Percentiles rank a stretch among this genome's conserved stretches.
phyloP scores from a whole-genome alignment of 1,140 invertebrate genomes.

The Drosophila punjabiensis region DNA sequence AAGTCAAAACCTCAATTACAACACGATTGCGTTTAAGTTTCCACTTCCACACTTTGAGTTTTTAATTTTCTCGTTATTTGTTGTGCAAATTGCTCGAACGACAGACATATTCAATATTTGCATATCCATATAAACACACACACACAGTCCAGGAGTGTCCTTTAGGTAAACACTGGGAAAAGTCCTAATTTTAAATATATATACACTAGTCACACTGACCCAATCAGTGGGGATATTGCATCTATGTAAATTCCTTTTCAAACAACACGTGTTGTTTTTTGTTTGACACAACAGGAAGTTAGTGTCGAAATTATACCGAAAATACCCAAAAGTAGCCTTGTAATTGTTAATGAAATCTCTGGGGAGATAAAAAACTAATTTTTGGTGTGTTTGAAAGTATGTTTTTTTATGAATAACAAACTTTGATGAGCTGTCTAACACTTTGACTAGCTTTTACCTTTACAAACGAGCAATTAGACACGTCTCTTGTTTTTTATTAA shows the following conservation, averaged over 20 bases:
- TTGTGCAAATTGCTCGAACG: constrained; percentile 76
- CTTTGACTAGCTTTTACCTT: background rate
- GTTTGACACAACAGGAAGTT: background rate
- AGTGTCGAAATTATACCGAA: background rate
- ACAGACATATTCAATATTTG: constrained; percentile 52
- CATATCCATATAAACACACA: constrained; percentile 44
- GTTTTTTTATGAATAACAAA: background rate
- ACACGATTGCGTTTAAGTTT: constrained; percentile 28
- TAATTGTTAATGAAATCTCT: constrained; percentile 10
- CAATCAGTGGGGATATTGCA: constrained; percentile 3
- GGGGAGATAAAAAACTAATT: constrained; percentile 6
- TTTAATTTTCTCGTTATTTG: constrained; percentile 73
- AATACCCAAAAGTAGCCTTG: constrained; percentile 1
- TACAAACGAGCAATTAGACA: constrained; percentile 35
- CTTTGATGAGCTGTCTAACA: background rate
- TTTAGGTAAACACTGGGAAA: constrained; percentile 59
- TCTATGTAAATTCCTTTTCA: constrained; percentile 23
- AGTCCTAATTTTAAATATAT: constrained; percentile 24
- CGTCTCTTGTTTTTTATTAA: background rate
- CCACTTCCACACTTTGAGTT: constrained; percentile 25
- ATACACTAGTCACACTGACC: background rate
- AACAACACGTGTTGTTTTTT: constrained; percentile 34
- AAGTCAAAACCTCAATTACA: constrained; percentile 6
- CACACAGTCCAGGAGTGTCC: constrained; percentile 40
- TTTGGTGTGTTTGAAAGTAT: background rate